phyloP scores from a whole-genome alignment of 2,113 vertebrate genomes.

The Sardina pilchardus region DNA sequence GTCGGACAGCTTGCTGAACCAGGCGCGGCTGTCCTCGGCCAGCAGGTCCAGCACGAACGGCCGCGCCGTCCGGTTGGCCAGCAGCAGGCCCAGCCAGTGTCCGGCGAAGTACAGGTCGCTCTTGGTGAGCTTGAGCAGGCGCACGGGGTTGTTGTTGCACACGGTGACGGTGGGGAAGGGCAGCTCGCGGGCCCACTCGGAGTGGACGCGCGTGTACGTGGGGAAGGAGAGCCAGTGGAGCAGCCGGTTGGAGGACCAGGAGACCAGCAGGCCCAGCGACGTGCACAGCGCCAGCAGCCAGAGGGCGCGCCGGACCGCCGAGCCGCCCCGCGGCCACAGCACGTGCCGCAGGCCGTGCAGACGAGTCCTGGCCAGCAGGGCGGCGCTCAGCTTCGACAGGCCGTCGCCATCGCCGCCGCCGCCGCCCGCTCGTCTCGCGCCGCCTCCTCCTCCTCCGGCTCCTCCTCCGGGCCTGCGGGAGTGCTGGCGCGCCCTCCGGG shows the following conservation, averaged over 20 bases:
- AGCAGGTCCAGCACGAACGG: conserved; percentile 89
- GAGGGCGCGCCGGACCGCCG: conserved; percentile 80
- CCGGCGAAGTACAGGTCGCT: conserved; percentile 95
- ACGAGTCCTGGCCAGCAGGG: conserved; percentile 76
- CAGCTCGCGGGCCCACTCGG: conserved; percentile 92
- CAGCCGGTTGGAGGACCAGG: conserved; percentile 93
- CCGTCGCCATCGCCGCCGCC: background rate
- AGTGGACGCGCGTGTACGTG: conserved; percentile 89
- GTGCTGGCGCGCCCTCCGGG: conserved; percentile 52
- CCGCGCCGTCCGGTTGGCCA: conserved; percentile 88
- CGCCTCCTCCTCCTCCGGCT: background rate
- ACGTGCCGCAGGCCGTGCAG: conserved; percentile 86
- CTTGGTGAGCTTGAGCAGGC: conserved; percentile 93
- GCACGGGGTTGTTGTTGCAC: conserved; percentile 97
- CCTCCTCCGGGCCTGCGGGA: conserved; percentile 42
- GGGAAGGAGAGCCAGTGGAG: conserved; percentile 94
- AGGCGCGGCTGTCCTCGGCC: conserved; percentile 83
- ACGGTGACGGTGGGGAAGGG: conserved; percentile 92
- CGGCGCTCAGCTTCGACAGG: conserved; percentile 56
- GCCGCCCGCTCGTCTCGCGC: background rate
- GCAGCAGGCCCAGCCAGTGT: conserved; percentile 91
- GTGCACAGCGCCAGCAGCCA: conserved; percentile 91
- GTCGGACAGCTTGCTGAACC: conserved; percentile 95
- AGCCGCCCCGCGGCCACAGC: conserved; percentile 76
- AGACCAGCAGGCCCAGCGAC: conserved; percentile 86